Percentiles rank a stretch among this genome's conserved stretches.
These are phyloP conservation scores for Acanthurus tractus DNA, from an alignment of 2,797 vertebrate genomes.

Conservation along the genomic window DNA sequence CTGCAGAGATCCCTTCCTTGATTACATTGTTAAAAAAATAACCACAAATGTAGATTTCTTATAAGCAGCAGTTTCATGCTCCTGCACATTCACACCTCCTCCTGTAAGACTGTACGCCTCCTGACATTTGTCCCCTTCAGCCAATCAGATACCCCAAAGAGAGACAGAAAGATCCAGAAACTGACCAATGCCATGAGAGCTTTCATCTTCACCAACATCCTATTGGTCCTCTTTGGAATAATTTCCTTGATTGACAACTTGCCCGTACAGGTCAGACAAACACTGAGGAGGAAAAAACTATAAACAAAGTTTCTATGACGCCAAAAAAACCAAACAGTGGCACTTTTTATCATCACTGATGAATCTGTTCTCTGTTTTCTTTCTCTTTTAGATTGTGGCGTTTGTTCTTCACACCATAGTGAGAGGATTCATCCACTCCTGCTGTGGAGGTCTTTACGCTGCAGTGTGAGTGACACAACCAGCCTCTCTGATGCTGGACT, in stretches of 20 bases:
- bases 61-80: too few relatives aligned
- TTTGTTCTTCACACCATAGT: slow-evolving; percentile 91
- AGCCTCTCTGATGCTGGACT: too few relatives aligned
- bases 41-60: too few relatives aligned
- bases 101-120: background rate
- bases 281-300: background rate
- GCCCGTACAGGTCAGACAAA: slow-evolving; percentile 86
- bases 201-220: slow-evolving; percentile 89
- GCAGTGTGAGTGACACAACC: slow-evolving; percentile 88
- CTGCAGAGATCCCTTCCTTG: too few relatives aligned
- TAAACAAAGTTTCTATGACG: background rate
- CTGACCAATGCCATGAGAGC: slow-evolving; percentile 90
- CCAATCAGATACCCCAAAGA: slow-evolving; percentile 67
- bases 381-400: slow-evolving; percentile 80
- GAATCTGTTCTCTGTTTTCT: background rate
- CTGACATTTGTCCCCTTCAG: slow-evolving; percentile 53
- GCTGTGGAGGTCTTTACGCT: slow-evolving; percentile 92
- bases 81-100: background rate
- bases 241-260: slow-evolving; percentile 88
- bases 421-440: slow-evolving; percentile 93
- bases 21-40: too few relatives aligned
- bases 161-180: slow-evolving; percentile 88
- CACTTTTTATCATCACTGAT: background rate
- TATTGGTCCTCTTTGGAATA: slow-evolving; percentile 89
- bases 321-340: background rate